These are phyloP conservation scores for Channallabes apus DNA, from an alignment of 2,797 vertebrate genomes.

Conservation along the genomic window DNA sequence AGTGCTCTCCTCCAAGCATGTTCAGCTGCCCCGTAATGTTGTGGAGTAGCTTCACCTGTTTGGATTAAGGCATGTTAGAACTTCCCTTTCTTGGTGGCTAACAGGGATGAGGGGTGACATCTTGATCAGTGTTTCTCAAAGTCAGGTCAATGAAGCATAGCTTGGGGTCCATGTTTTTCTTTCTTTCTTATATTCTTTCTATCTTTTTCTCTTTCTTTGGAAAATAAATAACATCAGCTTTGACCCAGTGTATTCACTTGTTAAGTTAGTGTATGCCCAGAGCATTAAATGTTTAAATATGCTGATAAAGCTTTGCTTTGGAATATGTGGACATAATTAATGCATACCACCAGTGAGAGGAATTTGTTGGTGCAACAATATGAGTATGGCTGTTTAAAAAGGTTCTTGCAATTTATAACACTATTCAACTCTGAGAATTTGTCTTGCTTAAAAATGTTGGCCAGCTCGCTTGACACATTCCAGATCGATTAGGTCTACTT, in stretches of 20 bases:
- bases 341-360: background rate
- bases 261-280: background rate
- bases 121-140: background rate
- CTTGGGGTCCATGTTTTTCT: background rate
- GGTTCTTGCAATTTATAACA: constrained; percentile 20
- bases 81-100: background rate
- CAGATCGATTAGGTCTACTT: constrained; percentile 44
- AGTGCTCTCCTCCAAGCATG: constrained; percentile 3
- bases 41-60: constrained; percentile 11
- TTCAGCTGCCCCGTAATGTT: background rate
- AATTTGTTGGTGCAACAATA: background rate
- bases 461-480: constrained; percentile 12
- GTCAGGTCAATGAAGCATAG: background rate
- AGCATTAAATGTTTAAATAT: background rate
- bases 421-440: background rate
- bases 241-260: background rate
- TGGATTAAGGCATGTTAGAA: background rate
- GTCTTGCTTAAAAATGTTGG: constrained; percentile 4
- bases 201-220: background rate
- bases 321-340: background rate
- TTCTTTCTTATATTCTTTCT: background rate
- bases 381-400: background rate
- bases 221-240: background rate
- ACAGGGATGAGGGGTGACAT: background rate
- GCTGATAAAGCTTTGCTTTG: background rate